phyloP scores from a whole-genome alignment of 2,888 invertebrate genomes.

The Melolontha melolontha region DNA sequence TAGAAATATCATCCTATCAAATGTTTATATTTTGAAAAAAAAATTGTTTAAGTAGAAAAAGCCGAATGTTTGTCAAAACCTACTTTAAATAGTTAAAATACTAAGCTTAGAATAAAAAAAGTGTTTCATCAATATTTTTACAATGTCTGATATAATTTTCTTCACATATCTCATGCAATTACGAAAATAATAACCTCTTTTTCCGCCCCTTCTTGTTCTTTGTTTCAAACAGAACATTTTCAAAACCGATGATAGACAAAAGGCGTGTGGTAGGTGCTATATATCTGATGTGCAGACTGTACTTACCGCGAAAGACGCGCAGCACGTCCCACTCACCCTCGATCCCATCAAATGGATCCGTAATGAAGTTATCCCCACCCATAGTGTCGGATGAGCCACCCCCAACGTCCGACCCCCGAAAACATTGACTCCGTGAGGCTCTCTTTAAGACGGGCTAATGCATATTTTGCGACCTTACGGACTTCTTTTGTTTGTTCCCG shows the following conservation, averaged over 20 bases:
- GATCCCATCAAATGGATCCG: conserved; percentile 85
- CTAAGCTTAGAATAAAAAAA: no score
- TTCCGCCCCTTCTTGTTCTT: no score
- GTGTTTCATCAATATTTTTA: no score
- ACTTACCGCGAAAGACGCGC: conserved; percentile 56
- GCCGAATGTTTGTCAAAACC: no score
- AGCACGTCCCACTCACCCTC: conserved; percentile 61
- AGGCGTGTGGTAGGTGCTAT: conserved; percentile 45
- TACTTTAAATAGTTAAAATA: no score
- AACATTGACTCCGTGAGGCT: conserved; percentile 56
- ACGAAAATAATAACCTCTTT: no score
- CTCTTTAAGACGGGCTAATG: conserved; percentile 63
- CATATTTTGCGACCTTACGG: conserved; percentile 62
- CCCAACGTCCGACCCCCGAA: conserved; percentile 51
- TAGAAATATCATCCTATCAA: no score
- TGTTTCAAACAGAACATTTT: no score
- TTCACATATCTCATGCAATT: no score
- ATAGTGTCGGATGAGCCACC: conserved; percentile 43
- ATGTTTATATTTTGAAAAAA: no score
- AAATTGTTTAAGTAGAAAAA: no score
- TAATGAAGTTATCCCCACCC: conserved; percentile 76
- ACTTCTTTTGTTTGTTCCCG: conserved; percentile 60
- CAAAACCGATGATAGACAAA: conserved; percentile 44
- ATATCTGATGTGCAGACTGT: conserved; percentile 50
- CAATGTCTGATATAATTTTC: no score